Conservation (phyloP, 2,113 vertebrate genomes). For the Orientallactaga bullata region DNA sequence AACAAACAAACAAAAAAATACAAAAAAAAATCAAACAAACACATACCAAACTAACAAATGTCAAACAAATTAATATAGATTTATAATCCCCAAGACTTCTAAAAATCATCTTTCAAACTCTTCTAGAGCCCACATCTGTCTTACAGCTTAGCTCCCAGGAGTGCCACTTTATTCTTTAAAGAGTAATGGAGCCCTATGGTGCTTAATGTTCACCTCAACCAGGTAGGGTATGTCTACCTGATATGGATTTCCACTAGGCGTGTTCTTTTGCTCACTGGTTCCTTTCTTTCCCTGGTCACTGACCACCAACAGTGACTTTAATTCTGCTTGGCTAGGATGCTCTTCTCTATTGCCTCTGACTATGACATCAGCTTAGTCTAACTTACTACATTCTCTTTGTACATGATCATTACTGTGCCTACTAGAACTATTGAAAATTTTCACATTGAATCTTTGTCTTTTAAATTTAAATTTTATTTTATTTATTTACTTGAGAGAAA, state of each 20-base stretch:
- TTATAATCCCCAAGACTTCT: not conserved
- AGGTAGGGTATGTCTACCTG: not conserved
- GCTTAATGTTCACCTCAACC: not conserved
- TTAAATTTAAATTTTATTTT: too few relatives aligned
- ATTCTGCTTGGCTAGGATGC: not conserved
- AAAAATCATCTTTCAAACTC: not conserved
- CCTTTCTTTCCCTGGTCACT: not conserved
- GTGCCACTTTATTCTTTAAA: not conserved
- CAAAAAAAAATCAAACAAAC: too few relatives aligned
- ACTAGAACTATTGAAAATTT: not conserved
- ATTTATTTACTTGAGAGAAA: too few relatives aligned
- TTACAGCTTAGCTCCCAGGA: not conserved
- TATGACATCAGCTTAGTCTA: not conserved
- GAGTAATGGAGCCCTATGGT: not conserved
- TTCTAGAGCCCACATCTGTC: not conserved
- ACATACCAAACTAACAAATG: not conserved
- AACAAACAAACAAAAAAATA: too few relatives aligned
- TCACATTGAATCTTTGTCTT: not conserved
- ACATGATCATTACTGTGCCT: not conserved
- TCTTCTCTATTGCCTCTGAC: not conserved
- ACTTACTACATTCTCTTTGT: not conserved
- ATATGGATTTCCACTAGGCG: not conserved
- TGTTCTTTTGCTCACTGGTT: not conserved
- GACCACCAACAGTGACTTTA: not conserved
- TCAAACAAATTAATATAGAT: not conserved